These are phyloP conservation scores for Euclidia mi DNA, from an alignment of 2,888 invertebrate genomes.

Conservation along the genomic window DNA sequence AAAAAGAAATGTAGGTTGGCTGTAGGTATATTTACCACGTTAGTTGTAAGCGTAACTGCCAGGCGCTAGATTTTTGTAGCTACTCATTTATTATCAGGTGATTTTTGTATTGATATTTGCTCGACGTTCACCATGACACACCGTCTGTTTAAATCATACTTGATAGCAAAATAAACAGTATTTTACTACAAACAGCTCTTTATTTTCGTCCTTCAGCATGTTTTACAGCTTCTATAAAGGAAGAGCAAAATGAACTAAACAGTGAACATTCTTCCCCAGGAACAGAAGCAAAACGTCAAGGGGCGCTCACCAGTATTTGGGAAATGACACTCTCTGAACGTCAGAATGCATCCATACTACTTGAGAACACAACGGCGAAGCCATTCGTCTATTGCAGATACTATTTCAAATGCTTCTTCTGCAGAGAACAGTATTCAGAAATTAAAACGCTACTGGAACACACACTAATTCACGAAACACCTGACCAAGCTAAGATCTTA, in stretches of 20 bases:
- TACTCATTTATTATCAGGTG: no score
- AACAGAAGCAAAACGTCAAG: slow-evolving; percentile 57
- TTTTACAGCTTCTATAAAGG: no score
- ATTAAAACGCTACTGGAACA: slow-evolving; percentile 69
- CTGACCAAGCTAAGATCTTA: slow-evolving; percentile 61
- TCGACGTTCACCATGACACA: not conserved
- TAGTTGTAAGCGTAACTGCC: no score
- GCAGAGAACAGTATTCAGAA: slow-evolving; percentile 71
- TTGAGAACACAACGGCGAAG: slow-evolving; percentile 69
- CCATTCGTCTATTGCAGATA: slow-evolving; percentile 80
- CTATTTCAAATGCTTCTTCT: slow-evolving; percentile 80
- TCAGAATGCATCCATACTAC: slow-evolving; percentile 72
- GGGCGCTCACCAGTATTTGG: slow-evolving; percentile 76
- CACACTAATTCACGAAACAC: slow-evolving; percentile 65
- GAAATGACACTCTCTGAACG: slow-evolving; percentile 79
- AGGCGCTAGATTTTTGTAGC: no score
- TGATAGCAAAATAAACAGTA: slow-evolving; percentile 7
- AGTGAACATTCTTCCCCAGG: slow-evolving; percentile 67
- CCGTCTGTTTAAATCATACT: not conserved
- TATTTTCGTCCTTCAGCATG: not conserved
- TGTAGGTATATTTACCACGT: no score
- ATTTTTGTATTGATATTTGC: no score
- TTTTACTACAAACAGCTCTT: not conserved
- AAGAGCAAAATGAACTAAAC: slow-evolving; percentile 24
- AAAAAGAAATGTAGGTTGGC: no score